Conservation (phyloP, 1,140 invertebrate genomes). For the Belonocnema kinseyi region DNA sequence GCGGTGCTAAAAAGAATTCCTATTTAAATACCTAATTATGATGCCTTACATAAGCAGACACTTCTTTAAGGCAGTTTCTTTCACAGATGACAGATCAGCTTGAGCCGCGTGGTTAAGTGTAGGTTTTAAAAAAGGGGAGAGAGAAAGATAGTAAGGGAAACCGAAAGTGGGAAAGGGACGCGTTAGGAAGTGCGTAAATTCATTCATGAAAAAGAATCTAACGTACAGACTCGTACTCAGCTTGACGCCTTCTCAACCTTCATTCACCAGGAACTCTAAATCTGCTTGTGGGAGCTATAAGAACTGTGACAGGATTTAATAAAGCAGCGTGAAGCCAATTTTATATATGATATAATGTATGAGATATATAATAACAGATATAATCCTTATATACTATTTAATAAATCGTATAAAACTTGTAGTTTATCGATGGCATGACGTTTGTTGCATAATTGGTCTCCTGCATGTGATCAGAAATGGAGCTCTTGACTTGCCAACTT, state of each 20-base stretch:
- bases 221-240: slow-evolving; percentile 37
- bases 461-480: not conserved
- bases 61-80: slow-evolving; percentile 31
- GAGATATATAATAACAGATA: slow-evolving; percentile 16
- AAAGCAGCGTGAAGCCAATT: not conserved
- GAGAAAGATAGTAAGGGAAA: slow-evolving; percentile 43
- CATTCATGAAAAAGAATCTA: slow-evolving; percentile 64
- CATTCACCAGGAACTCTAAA: slow-evolving; percentile 60
- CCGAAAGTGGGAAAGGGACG: slow-evolving; percentile 36
- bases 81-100: slow-evolving; percentile 29
- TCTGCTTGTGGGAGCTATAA: slow-evolving; percentile 28
- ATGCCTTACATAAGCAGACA: slow-evolving; percentile 5
- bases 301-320: slow-evolving; percentile 24
- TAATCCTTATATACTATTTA: not conserved
- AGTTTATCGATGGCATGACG: slow-evolving; percentile 28
- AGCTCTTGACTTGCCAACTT: slow-evolving; percentile 1
- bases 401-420: slow-evolving; percentile 31
- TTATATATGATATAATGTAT: not conserved
- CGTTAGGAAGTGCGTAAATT: slow-evolving; percentile 55
- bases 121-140: not conserved
- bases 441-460: not conserved
- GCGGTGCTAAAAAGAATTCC: no score
- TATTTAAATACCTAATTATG: no score
- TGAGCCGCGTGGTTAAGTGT: slow-evolving; percentile 20
- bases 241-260: slow-evolving; percentile 52